Base-by-base conservation (phyloP, 2,797 vertebrate genomes). In the Danio kyathit region DNA sequence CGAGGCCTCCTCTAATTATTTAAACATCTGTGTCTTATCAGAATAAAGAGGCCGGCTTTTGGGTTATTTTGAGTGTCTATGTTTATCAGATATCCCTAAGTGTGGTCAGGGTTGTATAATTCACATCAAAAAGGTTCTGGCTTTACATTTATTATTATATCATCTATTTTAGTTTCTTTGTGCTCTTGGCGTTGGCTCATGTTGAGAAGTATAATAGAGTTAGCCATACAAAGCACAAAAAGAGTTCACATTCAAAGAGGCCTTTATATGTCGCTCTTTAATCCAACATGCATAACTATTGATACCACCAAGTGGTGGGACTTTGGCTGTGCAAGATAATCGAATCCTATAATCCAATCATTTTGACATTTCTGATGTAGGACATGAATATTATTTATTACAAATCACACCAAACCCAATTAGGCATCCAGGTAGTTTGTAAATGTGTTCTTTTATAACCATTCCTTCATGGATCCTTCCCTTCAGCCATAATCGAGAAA, bases 281-380 rank as follows among this genome's bases (percentile, higher is more conserved):
- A 9, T 5, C 49, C 48, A 7, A 66, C n/a, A 38, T 12, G 19
- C 14, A 61, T 14, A 60, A 5, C 17, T 5, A 56, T 52, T 65
- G 10, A 69, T 14, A 43, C 80, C 74, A 57, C 67, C 59, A 49
- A 13, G 67, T 72, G 80, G 74, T 52, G 9, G 29, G 16, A 29
- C 19, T 5, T 19, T 64, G 57, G 8, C 12, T 38, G 13, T 57
- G 44, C 60, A 57, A 54, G 9, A 5, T 19, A 6, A n/a, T 59
- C 14, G 0, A 6, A 66, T 54, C 17, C 5, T 29, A 29, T 29
- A 65, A 17, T 10, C 13, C 19, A 13, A 14, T 6, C 6, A 74
- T 11, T 12, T 44, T 1, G 4, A 1, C 13, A 52, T 70, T 21
- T 46, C 38, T 29, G 19, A 51, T 38, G 41, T 38, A 14, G 0